Base-by-base conservation (phyloP, 2,113 vertebrate species). In the Hiodon alosoides region DNA sequence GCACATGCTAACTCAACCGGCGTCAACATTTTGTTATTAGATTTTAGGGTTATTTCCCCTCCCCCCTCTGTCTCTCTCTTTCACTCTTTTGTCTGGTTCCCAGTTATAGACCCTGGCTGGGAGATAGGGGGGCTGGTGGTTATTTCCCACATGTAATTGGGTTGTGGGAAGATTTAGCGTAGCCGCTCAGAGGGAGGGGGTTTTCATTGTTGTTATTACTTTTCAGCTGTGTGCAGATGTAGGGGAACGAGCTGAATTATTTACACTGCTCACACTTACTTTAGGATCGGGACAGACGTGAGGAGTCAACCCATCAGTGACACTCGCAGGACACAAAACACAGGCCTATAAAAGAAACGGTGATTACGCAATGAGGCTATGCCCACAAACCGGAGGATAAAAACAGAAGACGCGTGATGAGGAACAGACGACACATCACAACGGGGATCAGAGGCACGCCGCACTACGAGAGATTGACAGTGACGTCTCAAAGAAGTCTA, bases 121-220 rank as follows among this genome's bases (percentile, higher is more conserved):
- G 46, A 66, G 13, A 66, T 8, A 2, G 2, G 8, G 48, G 62
- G 48, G 64, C 7, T 3, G 7, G 7, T 47, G 8, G 64, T 66
- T 66, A 66, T 48, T 66, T 66, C 64, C 64, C 64, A 66, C 48
- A 47, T 48, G 64, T 66, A 66, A 66, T 66, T 66, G 64, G 64
- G 31, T 46, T 48, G 31, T 0, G 31, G 7, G 10, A 46, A 17
- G 13, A 17, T 66, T 66, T 66, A 66, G 48, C 64, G 31, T 16
- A 13, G 46, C 31, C 47, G 31, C 46, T 13, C 4, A 46, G 31
- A 46, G 9, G 11, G 47, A 16, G 64, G 46, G 64, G 64, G 14
- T 48, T 66, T 66, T 66, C 48, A 66, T 66, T 66, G 31, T 66
- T 11, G 64, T 66, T 66, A 66, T 66, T 66, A 47, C 62, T 31